A percentile compares a stretch with the other conserved stretches of the same genome.
Evolutionary conservation across 2,888 invertebrate species (phyloP).

Genomic region (Baccha elongata): DNA sequence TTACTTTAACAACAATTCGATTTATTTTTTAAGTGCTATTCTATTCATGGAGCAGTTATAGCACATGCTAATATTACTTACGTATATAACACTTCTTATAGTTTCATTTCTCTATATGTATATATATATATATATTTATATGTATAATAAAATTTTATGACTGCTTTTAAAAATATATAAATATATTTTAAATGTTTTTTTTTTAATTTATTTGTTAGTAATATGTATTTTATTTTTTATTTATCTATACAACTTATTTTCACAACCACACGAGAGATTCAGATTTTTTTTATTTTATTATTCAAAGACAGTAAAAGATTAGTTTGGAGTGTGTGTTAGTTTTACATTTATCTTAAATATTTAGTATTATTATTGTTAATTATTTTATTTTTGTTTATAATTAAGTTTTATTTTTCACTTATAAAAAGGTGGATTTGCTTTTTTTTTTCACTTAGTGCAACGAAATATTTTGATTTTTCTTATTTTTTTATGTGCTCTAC

Average conservation of each 20-base stretch:
- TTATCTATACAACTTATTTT: constrained; percentile 73
- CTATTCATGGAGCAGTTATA: constrained; percentile 72
- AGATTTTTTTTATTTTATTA: constrained; percentile 70
- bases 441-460: constrained; percentile 58
- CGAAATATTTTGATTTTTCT: constrained; percentile 42
- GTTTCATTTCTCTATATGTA: constrained; percentile 64
- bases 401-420: constrained; percentile 43
- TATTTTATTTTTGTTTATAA: constrained; percentile 44
- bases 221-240: constrained; percentile 61
- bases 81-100: constrained; percentile 73
- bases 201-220: constrained; percentile 58
- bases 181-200: constrained; percentile 51
- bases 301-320: constrained; percentile 72
- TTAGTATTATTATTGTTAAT: constrained; percentile 33
- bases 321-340: constrained; percentile 66
- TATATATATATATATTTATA: constrained; percentile 68
- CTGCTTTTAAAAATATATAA: constrained; percentile 72
- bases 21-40: constrained; percentile 60
- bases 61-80: constrained; percentile 70
- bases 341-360: constrained; percentile 39
- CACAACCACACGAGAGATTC: constrained; percentile 77
- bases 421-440: constrained; percentile 71
- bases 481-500: not conserved
- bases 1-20: constrained; percentile 69
- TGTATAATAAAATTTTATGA: constrained; percentile 73